Evolutionary conservation across 2,888 invertebrate species (phyloP), one percentile per base, ranked within the genome.

Genomic region (Charanyca ferruginea): DNA sequence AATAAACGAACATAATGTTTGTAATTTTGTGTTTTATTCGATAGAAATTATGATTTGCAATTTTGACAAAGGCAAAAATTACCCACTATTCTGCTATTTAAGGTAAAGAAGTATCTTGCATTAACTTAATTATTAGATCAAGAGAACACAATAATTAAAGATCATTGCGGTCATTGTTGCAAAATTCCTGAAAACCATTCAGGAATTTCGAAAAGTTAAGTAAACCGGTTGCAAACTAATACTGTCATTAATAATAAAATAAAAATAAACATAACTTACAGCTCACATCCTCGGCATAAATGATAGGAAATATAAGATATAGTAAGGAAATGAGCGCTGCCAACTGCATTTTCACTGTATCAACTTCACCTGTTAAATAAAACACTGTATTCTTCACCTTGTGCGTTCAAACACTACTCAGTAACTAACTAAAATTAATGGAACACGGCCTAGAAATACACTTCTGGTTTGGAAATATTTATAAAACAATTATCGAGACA

Each of bases 281-380:
- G 81, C 94, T 95, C 4, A 94, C 92, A 60, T 95, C 95, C 68
- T 95, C 95, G 9, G 93, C 91, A 53, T 84, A 84, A 42, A 87
- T 81, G 0, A 86, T 83, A 6, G 91, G 88, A 25, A 91, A 42
- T 47, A 88, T 77, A 32, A 90, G 63, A 74, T 87, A 91, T 2
- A 89, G 54, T 23, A 91, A 74, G 58, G 90, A 85, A 62, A 92
- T 42, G 1, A 93, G 45, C 9, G 79, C 80, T 63, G 77, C 77
- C 47, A 88, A 70, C 76, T 90, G 86, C 93, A 94, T 94, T 77
- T 85, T 91, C 41, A 84, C 22, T 64, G 28, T 64, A 1, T 65
- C 38, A 25, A 66, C 44, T 73, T 78, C 60, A 58, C 69, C 84
- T 85, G 68, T 54, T 16, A 38, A 79, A 73, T 57, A 52, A 41